Base-by-base conservation (phyloP, 1,140 invertebrate species). In the Heliconius congener region DNA sequence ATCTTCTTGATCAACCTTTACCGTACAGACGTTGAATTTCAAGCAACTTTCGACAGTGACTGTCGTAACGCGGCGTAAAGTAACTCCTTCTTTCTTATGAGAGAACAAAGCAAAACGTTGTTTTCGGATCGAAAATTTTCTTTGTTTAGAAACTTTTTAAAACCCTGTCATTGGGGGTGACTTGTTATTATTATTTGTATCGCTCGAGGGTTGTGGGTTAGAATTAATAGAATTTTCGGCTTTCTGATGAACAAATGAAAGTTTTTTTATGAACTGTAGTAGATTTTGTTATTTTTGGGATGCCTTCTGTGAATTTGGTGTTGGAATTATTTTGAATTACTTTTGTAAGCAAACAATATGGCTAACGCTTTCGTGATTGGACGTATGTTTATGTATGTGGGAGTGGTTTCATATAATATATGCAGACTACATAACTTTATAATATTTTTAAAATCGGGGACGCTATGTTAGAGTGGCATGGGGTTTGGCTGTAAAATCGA, bases 101-200 rank as follows among this genome's bases (percentile, higher is more conserved):
- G 34, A n/a, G 52, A 72, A 77, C 60, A 77, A 72, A 77, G 52
- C 70, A 71, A 77, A 77, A 19, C 42, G 50, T 34, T 77, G 55
- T 77, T 66, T 71, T 72, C 50, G 34, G 23, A 70, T 30, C 27
- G 71, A 55, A 55, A 71, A 72, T 73, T 66, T 66, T 73, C 76
- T 72, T 72, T 77, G 76, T 77, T 77, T 77, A 77, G 70, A 77
- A 76, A 77, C 76, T 77, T 77, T 77, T 77, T 23, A 77, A 73
- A 72, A 72, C 76, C 70, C 52, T 27, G 76, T 72, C 71, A 55
- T 72, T 66, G 76, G 46, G 16, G 30, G 27, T 72, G 76, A 72
- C 70, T 77, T 72, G 70, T 72, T 77, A 72, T 77, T 72, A 77
- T 77, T 72, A 72, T 77, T 76, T 50, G 50, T 42, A 27, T 37